Percentiles rank a stretch among this genome's conserved stretches.
These are phyloP conservation scores for Lasaia peninsularis DNA, from an alignment of 1,140 invertebrate species.

Conservation along the genomic window DNA sequence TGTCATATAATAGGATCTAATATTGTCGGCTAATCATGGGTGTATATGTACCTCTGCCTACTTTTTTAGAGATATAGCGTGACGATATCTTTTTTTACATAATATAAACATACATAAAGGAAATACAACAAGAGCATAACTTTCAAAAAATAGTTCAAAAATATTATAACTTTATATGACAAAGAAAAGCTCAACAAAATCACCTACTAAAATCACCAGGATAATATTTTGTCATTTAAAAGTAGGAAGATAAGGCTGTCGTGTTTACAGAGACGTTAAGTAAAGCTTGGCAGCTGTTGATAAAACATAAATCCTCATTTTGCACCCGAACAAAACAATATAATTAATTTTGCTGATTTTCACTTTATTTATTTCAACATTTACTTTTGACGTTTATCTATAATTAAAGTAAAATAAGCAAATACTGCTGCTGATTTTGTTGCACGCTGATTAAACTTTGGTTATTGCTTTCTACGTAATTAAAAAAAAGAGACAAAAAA, in stretches of 20 bases:
- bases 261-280: constrained; percentile 32
- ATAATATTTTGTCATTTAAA: constrained; percentile 24
- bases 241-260: constrained; percentile 25
- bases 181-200: not conserved
- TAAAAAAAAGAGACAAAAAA: too few species aligned
- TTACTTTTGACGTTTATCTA: not conserved
- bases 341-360: constrained; percentile 24
- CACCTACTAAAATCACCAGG: constrained; percentile 9
- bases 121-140: constrained; percentile 44
- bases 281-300: constrained; percentile 28
- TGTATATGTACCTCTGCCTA: too few species aligned
- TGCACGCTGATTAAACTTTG: too few species aligned
- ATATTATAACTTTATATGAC: too few species aligned
- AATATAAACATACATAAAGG: too few species aligned
- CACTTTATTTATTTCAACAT: constrained; percentile 2
- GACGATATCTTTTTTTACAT: too few species aligned
- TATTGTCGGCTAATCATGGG: too few species aligned
- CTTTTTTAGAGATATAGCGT: too few species aligned
- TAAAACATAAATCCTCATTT: constrained; percentile 31
- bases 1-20: too few species aligned
- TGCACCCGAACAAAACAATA: constrained; percentile 28
- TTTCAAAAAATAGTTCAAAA: too few species aligned
- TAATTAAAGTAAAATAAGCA: not conserved
- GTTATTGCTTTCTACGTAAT: too few species aligned
- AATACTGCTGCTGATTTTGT: too few species aligned